These are phyloP conservation scores for Lepus oiostolus DNA, from an alignment of 2,797 vertebrate species.

Conservation along the genomic window DNA sequence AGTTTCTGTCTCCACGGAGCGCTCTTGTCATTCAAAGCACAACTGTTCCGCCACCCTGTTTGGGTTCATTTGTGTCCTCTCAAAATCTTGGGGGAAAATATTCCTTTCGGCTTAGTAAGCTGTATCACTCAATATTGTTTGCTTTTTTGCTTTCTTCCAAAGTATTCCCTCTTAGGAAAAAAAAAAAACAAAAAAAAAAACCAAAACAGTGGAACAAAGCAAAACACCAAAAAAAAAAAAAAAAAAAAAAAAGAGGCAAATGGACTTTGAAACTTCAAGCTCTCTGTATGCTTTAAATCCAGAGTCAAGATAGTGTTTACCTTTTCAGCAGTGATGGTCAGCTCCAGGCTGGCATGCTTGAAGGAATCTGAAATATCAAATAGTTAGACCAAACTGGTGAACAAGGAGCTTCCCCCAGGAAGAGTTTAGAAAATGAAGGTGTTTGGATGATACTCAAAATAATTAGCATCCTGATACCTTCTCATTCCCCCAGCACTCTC, in stretches of 20 bases:
- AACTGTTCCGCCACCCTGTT: slow-evolving; percentile 16
- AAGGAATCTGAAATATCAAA: slow-evolving; percentile 67
- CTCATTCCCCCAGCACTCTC: not conserved
- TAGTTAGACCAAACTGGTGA: slow-evolving; percentile 73
- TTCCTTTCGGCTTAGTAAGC: slow-evolving; percentile 10
- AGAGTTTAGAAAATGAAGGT: slow-evolving; percentile 66
- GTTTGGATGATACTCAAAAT: not conserved
- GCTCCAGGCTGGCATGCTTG: not conserved
- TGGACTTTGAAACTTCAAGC: not conserved
- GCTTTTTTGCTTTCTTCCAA: slow-evolving; percentile 27
- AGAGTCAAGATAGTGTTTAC: slow-evolving; percentile 59
- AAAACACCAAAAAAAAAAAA: too few relatives aligned
- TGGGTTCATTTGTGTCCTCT: slow-evolving; percentile 31
- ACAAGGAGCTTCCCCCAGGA: slow-evolving; percentile 41
- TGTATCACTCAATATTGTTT: slow-evolving; percentile 26
- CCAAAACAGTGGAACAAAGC: not conserved
- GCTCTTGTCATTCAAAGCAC: slow-evolving; percentile 44
- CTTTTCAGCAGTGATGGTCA: slow-evolving; percentile 68
- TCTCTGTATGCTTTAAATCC: not conserved
- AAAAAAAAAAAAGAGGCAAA: not conserved
- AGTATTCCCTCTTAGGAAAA: not conserved
- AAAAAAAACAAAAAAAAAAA: not conserved
- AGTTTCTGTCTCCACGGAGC: slow-evolving; percentile 29
- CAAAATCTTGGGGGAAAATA: not conserved
- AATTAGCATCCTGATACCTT: not conserved